Evolutionary conservation across 2,797 vertebrate genomes (phyloP).

Genomic region (Pipistrellus nathusii): DNA sequence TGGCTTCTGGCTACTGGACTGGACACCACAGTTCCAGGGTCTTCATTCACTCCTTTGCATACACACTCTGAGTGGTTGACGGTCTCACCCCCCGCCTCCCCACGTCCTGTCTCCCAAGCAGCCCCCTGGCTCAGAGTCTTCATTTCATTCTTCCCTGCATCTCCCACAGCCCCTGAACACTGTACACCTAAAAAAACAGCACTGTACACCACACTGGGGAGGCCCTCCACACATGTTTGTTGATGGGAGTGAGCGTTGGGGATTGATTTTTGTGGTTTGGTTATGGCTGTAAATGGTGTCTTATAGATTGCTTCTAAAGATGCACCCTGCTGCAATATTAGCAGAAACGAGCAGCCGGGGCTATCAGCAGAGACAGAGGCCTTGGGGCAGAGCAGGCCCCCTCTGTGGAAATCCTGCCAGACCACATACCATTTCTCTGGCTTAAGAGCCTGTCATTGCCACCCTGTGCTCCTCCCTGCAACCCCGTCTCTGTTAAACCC

Average conservation of each 20-base stretch:
- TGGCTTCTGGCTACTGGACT: neutral
- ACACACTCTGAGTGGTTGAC: neutral
- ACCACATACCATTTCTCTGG: slow-evolving; percentile 69
- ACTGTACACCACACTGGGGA: neutral
- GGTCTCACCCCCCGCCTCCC: neutral
- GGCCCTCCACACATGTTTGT: slow-evolving; percentile 54
- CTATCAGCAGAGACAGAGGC: slow-evolving; percentile 65
- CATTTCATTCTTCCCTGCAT: slow-evolving; percentile 2
- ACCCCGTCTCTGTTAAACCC: slow-evolving; percentile 43
- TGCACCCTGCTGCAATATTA: slow-evolving; percentile 74
- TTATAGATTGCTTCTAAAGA: slow-evolving; percentile 76
- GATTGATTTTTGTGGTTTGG: slow-evolving; percentile 79
- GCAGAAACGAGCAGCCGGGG: slow-evolving; percentile 66
- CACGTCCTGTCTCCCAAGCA: neutral
- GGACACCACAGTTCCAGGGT: neutral
- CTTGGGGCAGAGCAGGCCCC: slow-evolving; percentile 67
- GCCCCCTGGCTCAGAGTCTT: neutral
- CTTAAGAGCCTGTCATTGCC: slow-evolving; percentile 70
- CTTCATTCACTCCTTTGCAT: neutral
- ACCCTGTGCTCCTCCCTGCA: neutral
- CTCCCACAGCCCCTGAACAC: neutral
- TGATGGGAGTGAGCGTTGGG: slow-evolving; percentile 26
- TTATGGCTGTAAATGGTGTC: slow-evolving; percentile 77
- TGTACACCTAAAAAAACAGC: neutral
- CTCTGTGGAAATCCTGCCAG: slow-evolving; percentile 70